Conservation (phyloP, 2,888 invertebrate genomes). For the Iphiclides podalirius region DNA sequence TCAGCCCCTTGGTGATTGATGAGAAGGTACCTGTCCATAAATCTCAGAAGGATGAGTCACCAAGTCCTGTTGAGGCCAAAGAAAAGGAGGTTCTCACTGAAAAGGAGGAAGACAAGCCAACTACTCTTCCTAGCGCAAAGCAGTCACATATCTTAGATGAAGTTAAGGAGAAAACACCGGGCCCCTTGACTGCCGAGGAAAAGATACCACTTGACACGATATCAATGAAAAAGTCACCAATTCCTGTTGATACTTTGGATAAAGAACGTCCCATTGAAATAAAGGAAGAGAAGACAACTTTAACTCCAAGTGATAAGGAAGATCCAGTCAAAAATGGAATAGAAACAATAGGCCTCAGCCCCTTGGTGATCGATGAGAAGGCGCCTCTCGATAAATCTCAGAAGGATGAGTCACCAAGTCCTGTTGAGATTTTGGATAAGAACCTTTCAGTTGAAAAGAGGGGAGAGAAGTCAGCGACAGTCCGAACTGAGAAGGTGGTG, state of each 20-base stretch:
- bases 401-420: conserved; percentile 10
- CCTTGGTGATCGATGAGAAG: background rate
- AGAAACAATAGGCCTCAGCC: background rate
- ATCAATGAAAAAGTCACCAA: conserved; percentile 22
- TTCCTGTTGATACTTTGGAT: conserved; percentile 9
- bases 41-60: conserved; percentile 16
- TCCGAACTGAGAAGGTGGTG: too few species aligned
- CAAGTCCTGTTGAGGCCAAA: conserved; percentile 11
- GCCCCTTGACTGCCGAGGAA: background rate
- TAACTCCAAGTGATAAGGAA: background rate
- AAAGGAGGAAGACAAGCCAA: conserved; percentile 14
- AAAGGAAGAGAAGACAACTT: background rate
- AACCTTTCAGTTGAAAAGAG: background rate
- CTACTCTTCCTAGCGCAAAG: background rate
- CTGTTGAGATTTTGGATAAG: background rate
- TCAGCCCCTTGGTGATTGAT: conserved; percentile 3
- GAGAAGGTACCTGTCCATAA: background rate
- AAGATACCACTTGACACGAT: background rate
- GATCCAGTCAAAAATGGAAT: background rate
- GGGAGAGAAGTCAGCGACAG: background rate
- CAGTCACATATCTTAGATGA: background rate
- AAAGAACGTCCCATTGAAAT: too few species aligned
- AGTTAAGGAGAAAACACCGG: background rate
- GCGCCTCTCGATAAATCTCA: background rate
- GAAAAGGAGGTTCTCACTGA: conserved; percentile 1